Evolutionary conservation across 2,113 vertebrate species (phyloP).

Genomic region (Thalassarche chlororhynchos): DNA sequence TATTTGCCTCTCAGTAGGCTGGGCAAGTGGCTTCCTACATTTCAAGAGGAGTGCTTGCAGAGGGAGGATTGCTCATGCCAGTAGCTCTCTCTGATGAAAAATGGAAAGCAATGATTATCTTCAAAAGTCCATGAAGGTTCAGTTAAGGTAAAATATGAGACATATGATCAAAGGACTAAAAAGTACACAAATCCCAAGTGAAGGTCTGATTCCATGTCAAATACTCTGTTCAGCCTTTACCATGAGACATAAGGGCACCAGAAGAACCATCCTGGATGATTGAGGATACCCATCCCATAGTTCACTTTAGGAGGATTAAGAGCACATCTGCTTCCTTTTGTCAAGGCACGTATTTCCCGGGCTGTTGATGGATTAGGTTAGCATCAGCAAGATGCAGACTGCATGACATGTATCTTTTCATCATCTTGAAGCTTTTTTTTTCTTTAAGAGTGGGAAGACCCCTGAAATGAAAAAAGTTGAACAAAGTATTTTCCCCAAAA

Average conservation of each 20-base stretch:
- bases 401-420: background rate
- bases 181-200: conserved; percentile 28
- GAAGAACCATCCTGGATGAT: conserved; percentile 21
- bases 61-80: background rate
- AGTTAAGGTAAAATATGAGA: conserved; percentile 53
- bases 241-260: conserved; percentile 48
- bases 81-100: conserved; percentile 28
- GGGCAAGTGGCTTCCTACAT: background rate
- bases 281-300: conserved; percentile 19
- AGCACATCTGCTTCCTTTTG: conserved; percentile 64
- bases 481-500: background rate
- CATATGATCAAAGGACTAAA: conserved; percentile 42
- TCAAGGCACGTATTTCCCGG: conserved; percentile 26
- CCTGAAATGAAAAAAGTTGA: background rate
- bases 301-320: conserved; percentile 31
- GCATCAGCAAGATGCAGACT: background rate
- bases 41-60: background rate
- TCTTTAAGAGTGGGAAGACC: background rate
- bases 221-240: background rate
- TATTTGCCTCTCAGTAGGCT: background rate
- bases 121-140: conserved; percentile 15
- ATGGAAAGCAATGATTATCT: conserved; percentile 38
- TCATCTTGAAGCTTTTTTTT: background rate
- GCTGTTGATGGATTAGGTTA: conserved; percentile 42
- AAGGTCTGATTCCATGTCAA: conserved; percentile 30